Base-by-base conservation (phyloP, 23 tunicate genomes). In the Botrylloides violaceus region DNA sequence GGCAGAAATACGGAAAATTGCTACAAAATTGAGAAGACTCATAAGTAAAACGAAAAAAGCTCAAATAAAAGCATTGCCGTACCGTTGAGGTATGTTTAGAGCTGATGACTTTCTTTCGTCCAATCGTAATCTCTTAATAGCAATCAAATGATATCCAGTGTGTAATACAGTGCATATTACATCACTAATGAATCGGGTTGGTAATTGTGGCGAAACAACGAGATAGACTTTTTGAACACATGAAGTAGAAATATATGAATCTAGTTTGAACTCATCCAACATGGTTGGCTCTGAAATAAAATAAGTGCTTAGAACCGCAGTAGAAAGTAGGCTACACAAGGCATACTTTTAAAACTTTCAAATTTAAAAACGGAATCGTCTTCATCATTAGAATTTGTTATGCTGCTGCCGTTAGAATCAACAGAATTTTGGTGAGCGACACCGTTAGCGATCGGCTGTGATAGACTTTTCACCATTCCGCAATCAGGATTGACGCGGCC, bases 31-130 rank as follows among this genome's bases (percentile, higher is more conserved):
- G 0, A 71, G 19, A 47, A 47, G 12, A 58, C 23, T 31, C 26
- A 63, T 25, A 4, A 9, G 33, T 9, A 63, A 6, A 59, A 59
- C 15, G 53, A 43, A 43, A 43, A 43, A 59, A 59, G 64, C 30
- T 6, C 30, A 12, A 22, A 7, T 6, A 21, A 59, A 59, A 6
- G 9, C 9, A 22, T 18, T 59, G 71, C n/a, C 60, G 28, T 60
- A 83, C 89, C 80, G 66, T 29, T 71, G 34, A 5, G 77, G 47
- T 7, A 77, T 74, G 29, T 32, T 53, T 7, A 79, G 60, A 28
- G 84, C 79, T 12, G 94, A 58, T 34, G 72, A 59, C 39, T 77
- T 83, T 61, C 76, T 85, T n/a, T 85, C 94, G 39, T 85, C 74
- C 29, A 85, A 35, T 24, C 49, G 34, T 7, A 70, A 33, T 59